Conservation (phyloP, 2,888 invertebrate genomes). For the Uropetala carovei region DNA sequence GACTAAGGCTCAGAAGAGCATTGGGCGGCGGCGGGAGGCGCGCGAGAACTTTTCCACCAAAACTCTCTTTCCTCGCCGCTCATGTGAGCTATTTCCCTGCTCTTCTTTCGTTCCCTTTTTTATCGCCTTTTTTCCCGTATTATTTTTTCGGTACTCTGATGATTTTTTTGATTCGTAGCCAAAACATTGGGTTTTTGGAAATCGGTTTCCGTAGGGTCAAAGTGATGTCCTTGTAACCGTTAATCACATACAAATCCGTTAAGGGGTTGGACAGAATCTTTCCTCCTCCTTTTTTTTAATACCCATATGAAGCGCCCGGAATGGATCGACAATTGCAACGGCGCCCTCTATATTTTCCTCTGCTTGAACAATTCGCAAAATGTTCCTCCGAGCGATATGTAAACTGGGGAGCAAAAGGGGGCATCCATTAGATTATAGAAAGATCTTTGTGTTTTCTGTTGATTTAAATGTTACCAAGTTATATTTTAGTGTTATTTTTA, state of each 20-base stretch:
- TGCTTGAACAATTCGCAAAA: too few species aligned
- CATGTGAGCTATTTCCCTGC: conserved; percentile 1
- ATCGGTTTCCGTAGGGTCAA: conserved; percentile 24
- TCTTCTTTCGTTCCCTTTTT: background rate
- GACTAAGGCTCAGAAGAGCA: conserved; percentile 37
- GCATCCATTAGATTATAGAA: too few species aligned
- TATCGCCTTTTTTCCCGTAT: background rate
- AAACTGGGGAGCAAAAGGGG: too few species aligned
- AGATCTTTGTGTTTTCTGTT: too few species aligned
- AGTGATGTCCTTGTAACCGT: background rate
- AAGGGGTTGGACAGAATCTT: background rate
- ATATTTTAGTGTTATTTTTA: too few species aligned
- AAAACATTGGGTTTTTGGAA: conserved; percentile 31
- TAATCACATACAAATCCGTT: conserved; percentile 9
- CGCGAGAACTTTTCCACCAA: conserved; percentile 43
- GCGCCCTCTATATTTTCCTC: too few species aligned
- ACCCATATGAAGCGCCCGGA: too few species aligned
- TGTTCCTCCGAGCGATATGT: too few species aligned
- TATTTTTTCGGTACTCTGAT: background rate
- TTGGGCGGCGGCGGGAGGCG: background rate
- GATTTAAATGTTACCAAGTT: too few species aligned
- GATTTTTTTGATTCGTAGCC: conserved; percentile 36
- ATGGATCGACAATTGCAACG: too few species aligned
- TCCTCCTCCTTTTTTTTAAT: background rate
- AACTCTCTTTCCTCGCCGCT: conserved; percentile 26